Base-by-base conservation (phyloP, 1,140 invertebrate genomes). In the Meloidogyne chitwoodi region DNA sequence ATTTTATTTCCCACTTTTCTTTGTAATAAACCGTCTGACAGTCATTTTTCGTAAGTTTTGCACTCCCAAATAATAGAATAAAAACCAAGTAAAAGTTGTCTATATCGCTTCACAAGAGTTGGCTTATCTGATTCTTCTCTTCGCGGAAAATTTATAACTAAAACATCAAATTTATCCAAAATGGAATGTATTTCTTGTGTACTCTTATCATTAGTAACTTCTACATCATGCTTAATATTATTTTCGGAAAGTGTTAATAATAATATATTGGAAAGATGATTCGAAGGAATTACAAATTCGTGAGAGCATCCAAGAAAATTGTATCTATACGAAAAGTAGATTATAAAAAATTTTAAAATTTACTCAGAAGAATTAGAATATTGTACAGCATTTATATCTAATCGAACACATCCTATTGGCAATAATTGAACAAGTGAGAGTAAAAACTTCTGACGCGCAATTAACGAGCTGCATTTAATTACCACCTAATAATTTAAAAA, bases 371-470 rank as follows among this genome's bases (percentile, higher is more conserved):
- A 62, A 44, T 75, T 31, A 29, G 48, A 31, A 66, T 80, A 80
- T 19, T 34, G 27, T 11, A 24, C 16, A 24, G 79, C 29, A 73
- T 77, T 82, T 8, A 56, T 24, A 24, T 44, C 68, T 22, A 80
- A 22, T n/a, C 74, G 63, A 41, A 76, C 77, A 67, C 79, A 80
- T 14, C 79, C 79, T 10, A 80, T 48, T 26, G 79, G 79, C 16
- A 80, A 38, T 63, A 80, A 77, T 27, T 80, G 72, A n/a, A 62
- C 80, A 8, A 81, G 44, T 22, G 80, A 74, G 5, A 82, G 69
- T 10, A 80, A 31, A 68, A 80, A 80, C 10, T 63, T 41, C 29
- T 76, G 44, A 2, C 79, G 61, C n/a, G 74, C 79, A 19, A 38
- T 26, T 12, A 41, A 27, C 38, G 34, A 63, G 14, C 48, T 44